Evolutionary conservation across 2,113 vertebrate genomes (phyloP).

Genomic region (Apteryx mantelli): DNA sequence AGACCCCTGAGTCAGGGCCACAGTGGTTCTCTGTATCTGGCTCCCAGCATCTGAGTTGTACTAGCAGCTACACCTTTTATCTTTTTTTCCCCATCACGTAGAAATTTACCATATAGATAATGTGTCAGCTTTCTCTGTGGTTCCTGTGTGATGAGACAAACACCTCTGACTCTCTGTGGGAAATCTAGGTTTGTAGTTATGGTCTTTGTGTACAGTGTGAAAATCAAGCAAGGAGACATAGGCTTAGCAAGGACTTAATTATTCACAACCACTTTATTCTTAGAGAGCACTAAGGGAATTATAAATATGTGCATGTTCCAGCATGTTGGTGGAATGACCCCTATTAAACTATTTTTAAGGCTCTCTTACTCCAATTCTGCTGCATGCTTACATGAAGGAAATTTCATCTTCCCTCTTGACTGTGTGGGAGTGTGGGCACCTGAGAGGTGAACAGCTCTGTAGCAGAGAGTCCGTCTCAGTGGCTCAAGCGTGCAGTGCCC

Average conservation of each 20-base stretch:
- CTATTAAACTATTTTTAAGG: not conserved
- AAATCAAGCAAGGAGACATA: not conserved
- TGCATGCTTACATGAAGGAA: not conserved
- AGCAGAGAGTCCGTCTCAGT: not conserved
- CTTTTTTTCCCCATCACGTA: accelerated
- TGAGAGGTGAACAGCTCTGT: not conserved
- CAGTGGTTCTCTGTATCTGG: not conserved
- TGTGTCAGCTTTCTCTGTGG: accelerated
- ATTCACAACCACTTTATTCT: not conserved
- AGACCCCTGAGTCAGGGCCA: not conserved
- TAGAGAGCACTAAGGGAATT: not conserved
- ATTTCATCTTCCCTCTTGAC: not conserved
- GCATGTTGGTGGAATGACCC: not conserved
- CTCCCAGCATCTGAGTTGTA: not conserved
- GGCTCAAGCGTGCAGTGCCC: not conserved
- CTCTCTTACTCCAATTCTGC: not conserved
- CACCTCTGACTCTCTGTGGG: not conserved
- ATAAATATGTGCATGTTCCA: not conserved
- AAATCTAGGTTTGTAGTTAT: not conserved
- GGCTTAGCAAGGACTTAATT: not conserved
- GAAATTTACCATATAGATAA: not conserved
- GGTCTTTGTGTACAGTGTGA: not conserved
- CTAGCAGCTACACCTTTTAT: not conserved
- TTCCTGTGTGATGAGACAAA: accelerated
- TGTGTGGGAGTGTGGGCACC: not conserved